Conservation (phyloP, 2,888 invertebrate species). For the Crossocerus cetratus region DNA sequence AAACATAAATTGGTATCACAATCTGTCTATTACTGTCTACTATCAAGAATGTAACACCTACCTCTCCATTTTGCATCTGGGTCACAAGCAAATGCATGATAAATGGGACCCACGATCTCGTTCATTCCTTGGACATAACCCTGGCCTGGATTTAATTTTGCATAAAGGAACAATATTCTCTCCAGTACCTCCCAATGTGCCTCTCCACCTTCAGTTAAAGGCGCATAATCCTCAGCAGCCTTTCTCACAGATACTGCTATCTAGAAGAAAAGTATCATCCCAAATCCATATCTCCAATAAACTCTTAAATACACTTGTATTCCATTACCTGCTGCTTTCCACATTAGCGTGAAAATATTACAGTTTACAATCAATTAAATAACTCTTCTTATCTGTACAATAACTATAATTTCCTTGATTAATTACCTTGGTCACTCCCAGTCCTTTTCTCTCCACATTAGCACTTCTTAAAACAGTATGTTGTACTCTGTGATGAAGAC, state of each 20-base stretch:
- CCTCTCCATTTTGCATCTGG: slow-evolving; percentile 88
- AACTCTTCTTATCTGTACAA: neutral
- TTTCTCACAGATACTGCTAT: slow-evolving; percentile 86
- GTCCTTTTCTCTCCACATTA: slow-evolving; percentile 91
- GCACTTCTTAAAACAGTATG: slow-evolving; percentile 91
- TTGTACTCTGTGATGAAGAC: slow-evolving; percentile 93
- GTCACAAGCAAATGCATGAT: slow-evolving; percentile 97
- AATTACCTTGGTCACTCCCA: slow-evolving; percentile 92
- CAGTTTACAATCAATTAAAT: slow-evolving; percentile 33
- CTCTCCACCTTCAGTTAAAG: slow-evolving; percentile 93
- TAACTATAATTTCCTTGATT: neutral
- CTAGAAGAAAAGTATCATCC: slow-evolving; percentile 67
- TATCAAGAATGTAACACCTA: slow-evolving; percentile 66
- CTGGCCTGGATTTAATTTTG: slow-evolving; percentile 98
- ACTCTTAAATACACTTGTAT: slow-evolving; percentile 9
- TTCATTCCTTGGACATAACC: slow-evolving; percentile 99
- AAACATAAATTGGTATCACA: slow-evolving; percentile 44
- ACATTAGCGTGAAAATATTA: slow-evolving; percentile 44
- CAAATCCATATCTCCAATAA: too few relatives aligned
- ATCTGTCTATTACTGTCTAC: neutral
- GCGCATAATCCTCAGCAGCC: slow-evolving; percentile 89
- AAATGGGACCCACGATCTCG: slow-evolving; percentile 98
- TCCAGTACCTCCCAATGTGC: slow-evolving; percentile 99
- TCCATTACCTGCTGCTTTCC: slow-evolving; percentile 70
- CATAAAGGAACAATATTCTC: slow-evolving; percentile 96